Evolutionary conservation across 2,113 vertebrate species (phyloP), one percentile per base, ranked within the genome.

Genomic region (Labrus mixtus): DNA sequence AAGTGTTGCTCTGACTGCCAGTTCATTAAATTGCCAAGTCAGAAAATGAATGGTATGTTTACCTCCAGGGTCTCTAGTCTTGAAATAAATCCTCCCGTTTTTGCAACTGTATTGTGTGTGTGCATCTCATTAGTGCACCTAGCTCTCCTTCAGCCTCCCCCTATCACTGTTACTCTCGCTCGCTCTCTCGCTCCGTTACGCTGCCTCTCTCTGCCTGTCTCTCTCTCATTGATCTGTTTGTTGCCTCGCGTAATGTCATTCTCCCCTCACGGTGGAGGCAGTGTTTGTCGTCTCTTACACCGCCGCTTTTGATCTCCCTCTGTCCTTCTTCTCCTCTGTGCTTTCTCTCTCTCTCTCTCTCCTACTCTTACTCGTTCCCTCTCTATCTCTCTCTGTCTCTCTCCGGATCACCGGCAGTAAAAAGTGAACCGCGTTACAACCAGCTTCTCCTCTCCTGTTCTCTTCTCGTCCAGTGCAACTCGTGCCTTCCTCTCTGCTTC

Each of bases 261-360:
- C 67, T 43, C 45, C 75, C 78, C 91, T 91, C 88, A 71, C 61
- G 57, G 67, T 82, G 69, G 89, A 92, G 53, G 81, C 86, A 88
- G 78, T 70, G 74, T 69, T 76, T 86, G 83, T 37, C 77, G 43
- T 74, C 80, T 79, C 71, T 89, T 84, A 80, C 17, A 11, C 57
- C 62, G 55, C 73, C 79, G 58, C 78, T 51, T 70, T 67, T 75
- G 45, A 72, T 76, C 64, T 9, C 4, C 46, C 61, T 62, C 17
- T 77, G 39, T 62, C 69, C 23, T 55, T 73, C 64, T 73, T 25
- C 23, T 8, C n/a, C 10, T 20, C 8, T 13, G 4, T 33, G 29
- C 29, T 33, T 1, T 33, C 68, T 50, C 10, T 54, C 22, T 60
- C n/a, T n/a, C n/a, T n/a, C n/a, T n/a, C 20, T 73, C 2, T 68